Evolutionary conservation across 2,113 vertebrate species (phyloP), one percentile per base, ranked within the genome.

Genomic region (Triplophysa siluroides): DNA sequence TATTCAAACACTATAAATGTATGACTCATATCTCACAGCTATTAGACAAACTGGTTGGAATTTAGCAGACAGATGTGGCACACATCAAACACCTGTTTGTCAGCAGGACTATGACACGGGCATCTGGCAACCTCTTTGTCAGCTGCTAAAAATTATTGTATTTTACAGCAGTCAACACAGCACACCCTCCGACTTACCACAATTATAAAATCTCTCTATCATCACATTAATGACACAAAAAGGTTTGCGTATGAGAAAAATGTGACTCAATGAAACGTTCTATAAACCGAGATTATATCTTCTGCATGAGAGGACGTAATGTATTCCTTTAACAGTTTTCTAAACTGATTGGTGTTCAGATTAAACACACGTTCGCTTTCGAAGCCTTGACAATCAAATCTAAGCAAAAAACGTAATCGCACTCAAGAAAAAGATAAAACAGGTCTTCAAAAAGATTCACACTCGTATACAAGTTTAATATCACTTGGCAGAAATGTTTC

Each of bases 91-190:
- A 65, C 69, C 26, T 43, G 62, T 33, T 23, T 29, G 71, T 33
- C 63, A 74, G 69, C 68, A 73, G 54, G 41, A 67, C 41, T 56
- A 61, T 61, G 33, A 67, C 68, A 73, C 14, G 1, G 50, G 68
- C 68, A 78, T 43, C 67, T 80, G 74, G 18, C 21, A 33, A 62
- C 68, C 41, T 77, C 58, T 78, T 69, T 60, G 47, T 75, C 56
- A 68, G 29, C 6, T 41, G 63, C 81, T 72, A 78, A 56, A 26
- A 13, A 56, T 50, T 43, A 64, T 56, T 23, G 13, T 61, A 54
- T 62, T 58, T 70, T 52, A 76, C 67, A 23, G 58, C 41, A 29
- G 47, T 38, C 65, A 47, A 24, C 41, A 71, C 38, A 33, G 47
- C 13, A 23, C 33, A 23, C 58, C 8, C 5, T 9, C 70, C 41